Base-by-base conservation (phyloP, 2,888 invertebrate genomes). In the Fabriciana adippe region DNA sequence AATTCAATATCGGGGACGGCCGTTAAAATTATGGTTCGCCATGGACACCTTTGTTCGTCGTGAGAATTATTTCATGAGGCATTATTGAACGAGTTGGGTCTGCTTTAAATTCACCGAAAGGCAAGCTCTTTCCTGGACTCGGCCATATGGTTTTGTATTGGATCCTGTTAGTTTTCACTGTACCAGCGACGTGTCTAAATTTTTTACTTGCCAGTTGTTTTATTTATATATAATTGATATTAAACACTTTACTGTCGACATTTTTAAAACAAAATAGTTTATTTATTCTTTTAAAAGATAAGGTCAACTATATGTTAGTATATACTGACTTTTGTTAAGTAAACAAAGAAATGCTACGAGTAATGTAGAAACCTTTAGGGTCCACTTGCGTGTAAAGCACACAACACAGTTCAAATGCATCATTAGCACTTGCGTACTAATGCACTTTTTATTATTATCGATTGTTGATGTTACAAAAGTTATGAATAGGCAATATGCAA, bases 11-110 rank as follows among this genome's bases (percentile, higher is more conserved):
- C 80, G 80, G 76, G 76, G 74, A 80, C 79, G 81, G 76, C 80
- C 75, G 82, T 89, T 85, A 88, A 88, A 83, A 87, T 83, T 87
- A 88, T 87, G 81, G 80, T 82, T 82, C 80, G 84, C 80, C 83
- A 82, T 54, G 72, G 79, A 79, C 78, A 78, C 81, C 81, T 84
- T 87, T 86, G 83, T 83, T 78, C 75, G 79, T 75, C 79, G 80
- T 83, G 86, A 84, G 83, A 85, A 86, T 82, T 87, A 81, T 84
- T 82, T 47, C 55, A 73, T 80, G 78, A 83, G 81, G 73, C 26
- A 26, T 26, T 78, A 35, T 61, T 55, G 50, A 50, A 48, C 41
- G 60, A 48, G 55, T 66, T 83, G 83, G 82, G 78, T 31, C 41
- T 11, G 64, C 45, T 82, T 86, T 80, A 80, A 83, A 86, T 89